Evolutionary conservation across 2,797 vertebrate species (phyloP), one percentile per base, ranked within the genome.

Genomic region (Anolis apletophallus): DNA sequence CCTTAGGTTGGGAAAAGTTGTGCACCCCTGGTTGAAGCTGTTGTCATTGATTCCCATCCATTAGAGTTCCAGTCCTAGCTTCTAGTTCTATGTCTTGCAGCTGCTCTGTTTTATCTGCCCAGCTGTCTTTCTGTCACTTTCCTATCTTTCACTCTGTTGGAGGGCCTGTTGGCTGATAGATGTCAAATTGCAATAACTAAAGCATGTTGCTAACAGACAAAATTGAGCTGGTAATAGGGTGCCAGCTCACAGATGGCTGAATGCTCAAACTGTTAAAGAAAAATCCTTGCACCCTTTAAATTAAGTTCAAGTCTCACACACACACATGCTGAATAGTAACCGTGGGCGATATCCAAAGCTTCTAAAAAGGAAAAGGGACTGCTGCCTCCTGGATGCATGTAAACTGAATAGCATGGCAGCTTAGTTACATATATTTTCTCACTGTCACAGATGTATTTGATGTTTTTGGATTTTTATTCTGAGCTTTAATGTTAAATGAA

Each of bases 41-140:
- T 71, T 93, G 89, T 86, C 55, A 81, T 36, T 90, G 88, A 86
- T 90, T 92, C 52, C 12, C 91, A 50, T 71, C 88, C 90, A 3
- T 88, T 91, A 87, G 69, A 89, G 59, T 83, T 84, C 50, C 75
- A 87, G 32, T 91, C 91, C 93, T 83, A 36, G 0, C 91, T 87
- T 76, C 29, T 88, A 68, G 87, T 87, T 90, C 87, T 13, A 85
- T 78, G 3, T 88, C 82, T 72, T 84, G 72, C 57, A 94, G 68
- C 85, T 91, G 55, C 84, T 91, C 85, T 26, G 64, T 93, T 87
- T 90, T 92, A 92, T 89, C 83, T 85, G 69, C 61, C 83, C 88
- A 91, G 91, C 93, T 96, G 91, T 87, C 94, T 94, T 93, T 92
- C 92, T 94, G 93, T 90, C 92, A 85, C 73, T 82, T 88, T 74